These are phyloP conservation scores for Philereme vetulata DNA, from an alignment of 2,888 invertebrate genomes.

Conservation along the genomic window DNA sequence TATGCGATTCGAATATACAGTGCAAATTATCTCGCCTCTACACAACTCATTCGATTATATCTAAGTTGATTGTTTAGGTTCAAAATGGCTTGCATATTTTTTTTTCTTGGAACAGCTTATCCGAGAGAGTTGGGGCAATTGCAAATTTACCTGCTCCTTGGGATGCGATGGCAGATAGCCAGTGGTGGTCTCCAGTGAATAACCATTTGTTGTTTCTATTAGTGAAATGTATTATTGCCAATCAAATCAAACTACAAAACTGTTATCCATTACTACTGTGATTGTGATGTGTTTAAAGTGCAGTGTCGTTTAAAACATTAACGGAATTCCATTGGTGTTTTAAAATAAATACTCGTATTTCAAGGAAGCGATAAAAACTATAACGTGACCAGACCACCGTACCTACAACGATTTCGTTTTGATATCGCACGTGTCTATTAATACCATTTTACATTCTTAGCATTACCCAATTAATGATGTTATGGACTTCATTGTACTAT, in stretches of 20 bases:
- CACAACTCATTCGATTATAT: slow-evolving; percentile 32
- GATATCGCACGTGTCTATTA: slow-evolving; percentile 27
- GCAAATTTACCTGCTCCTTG: slow-evolving; percentile 69
- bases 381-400: slow-evolving; percentile 22
- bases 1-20: slow-evolving; percentile 48
- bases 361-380: slow-evolving; percentile 24
- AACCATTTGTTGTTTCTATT: slow-evolving; percentile 45
- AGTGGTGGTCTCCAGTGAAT: slow-evolving; percentile 42
- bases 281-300: slow-evolving; percentile 15
- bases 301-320: slow-evolving; percentile 5
- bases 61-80: slow-evolving; percentile 45
- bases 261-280: slow-evolving; percentile 2
- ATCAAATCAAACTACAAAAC: slow-evolving; percentile 7
- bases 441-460: slow-evolving; percentile 24
- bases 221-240: slow-evolving; percentile 25
- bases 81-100: slow-evolving; percentile 53
- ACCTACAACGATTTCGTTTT: slow-evolving; percentile 15
- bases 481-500: slow-evolving; percentile 37
- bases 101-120: slow-evolving; percentile 44
- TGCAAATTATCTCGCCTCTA: slow-evolving; percentile 42
- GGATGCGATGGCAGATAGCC: slow-evolving; percentile 53
- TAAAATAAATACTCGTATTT: slow-evolving; percentile 14
- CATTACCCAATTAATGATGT: slow-evolving; percentile 29
- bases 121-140: slow-evolving; percentile 56
- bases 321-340: slow-evolving; percentile 19